Base-by-base conservation (phyloP, 2,797 vertebrate genomes). In the Platalea minor region DNA sequence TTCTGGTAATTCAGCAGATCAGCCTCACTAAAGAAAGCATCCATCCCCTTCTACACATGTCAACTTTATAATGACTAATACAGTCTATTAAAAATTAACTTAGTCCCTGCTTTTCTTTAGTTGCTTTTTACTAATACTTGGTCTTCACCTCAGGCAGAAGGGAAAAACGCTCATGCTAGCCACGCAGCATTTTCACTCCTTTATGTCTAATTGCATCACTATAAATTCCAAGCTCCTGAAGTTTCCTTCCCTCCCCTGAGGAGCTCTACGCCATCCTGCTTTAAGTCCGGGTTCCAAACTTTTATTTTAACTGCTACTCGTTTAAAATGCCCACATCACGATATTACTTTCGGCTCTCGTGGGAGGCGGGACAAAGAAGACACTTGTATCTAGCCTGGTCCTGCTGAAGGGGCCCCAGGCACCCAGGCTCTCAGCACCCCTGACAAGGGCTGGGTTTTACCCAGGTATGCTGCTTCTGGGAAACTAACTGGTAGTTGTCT, bases 161-260 rank as follows among this genome's bases (percentile, higher is more conserved):
- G 9, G 61, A 39, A 90, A 88, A 91, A 78, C 0, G 0, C 63
- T 82, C 81, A 74, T 0, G 0, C 31, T 14, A 72, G 56, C 25
- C 69, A 91, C 61, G 78, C 88, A 50, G 64, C 41, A 43, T 78
- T 93, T 89, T 93, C n/a, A 61, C 12, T 81, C 37, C 53, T 84
- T 93, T 74, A 72, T 28, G 69, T 45, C 82, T 88, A 91, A 86
- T 43, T 78, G 46, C 65, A 68, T 83, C 69, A 57, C 85, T 75
- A 33, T 14, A 84, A 92, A 91, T 65, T 88, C 72, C 68, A 88
- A 77, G 79, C 39, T 92, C 64, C 48, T 46, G 3, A 77, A 94
- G 65, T 73, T 94, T 88, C 76, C 85, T 90, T 88, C 53, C 69
- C 65, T 86, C 8, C 53, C 35, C 53, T 4, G 11, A 86, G 73